Percentiles rank a stretch among this genome's conserved stretches.
phyloP scores from a whole-genome alignment of 2,888 invertebrate species.

The Mythimna impura region DNA sequence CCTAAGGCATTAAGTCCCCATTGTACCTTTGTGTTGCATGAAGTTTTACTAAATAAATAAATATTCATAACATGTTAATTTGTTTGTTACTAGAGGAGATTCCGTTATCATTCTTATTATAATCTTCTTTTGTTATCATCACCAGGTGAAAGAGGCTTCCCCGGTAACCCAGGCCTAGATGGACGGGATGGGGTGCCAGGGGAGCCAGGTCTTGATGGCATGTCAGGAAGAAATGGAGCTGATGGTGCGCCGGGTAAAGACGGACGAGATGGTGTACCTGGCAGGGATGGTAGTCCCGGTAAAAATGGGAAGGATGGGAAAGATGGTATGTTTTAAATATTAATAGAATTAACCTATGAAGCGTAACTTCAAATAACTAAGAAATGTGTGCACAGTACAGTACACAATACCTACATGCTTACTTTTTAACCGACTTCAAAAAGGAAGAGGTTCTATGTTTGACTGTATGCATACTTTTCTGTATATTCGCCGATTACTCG shows the following conservation, averaged over 20 bases:
- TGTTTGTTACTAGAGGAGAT: no score
- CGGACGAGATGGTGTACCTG: constrained; percentile 93
- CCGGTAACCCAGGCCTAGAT: constrained; percentile 94
- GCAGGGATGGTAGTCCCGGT: constrained; percentile 93
- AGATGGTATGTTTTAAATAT: constrained; percentile 74
- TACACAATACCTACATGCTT: no score
- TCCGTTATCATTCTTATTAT: neutral
- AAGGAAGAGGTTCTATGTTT: no score
- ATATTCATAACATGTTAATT: no score
- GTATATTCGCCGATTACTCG: no score
- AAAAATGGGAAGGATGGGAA: constrained; percentile 89
- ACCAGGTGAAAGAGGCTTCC: constrained; percentile 92
- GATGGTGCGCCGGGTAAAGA: constrained; percentile 95
- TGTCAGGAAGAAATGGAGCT: constrained; percentile 95
- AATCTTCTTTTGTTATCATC: neutral
- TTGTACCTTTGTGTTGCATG: no score
- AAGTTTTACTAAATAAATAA: no score
- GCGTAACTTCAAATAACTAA: neutral
- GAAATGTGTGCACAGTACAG: no score
- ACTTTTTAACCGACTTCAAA: no score
- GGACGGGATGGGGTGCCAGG: constrained; percentile 97
- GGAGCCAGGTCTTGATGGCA: constrained; percentile 96
- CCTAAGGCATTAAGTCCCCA: no score
- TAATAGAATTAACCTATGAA: neutral
- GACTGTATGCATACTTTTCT: no score